These are phyloP conservation scores for Falcaria lacertinaria DNA, from an alignment of 2,888 invertebrate species.

Conservation along the genomic window DNA sequence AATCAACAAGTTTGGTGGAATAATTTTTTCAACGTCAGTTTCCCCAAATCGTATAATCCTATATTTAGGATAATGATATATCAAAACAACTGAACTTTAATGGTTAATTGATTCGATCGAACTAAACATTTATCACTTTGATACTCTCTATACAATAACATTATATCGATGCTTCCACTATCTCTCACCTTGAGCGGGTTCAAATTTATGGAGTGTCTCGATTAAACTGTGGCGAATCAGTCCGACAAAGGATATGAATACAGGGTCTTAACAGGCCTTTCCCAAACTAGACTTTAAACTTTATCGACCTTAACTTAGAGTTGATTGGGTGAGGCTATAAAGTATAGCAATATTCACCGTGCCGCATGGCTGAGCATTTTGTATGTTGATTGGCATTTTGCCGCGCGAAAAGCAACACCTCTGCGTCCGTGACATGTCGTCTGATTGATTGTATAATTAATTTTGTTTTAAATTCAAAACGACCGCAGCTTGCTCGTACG, in stretches of 20 bases:
- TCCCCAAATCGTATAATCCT: too few relatives aligned
- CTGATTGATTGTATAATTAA: slow-evolving; percentile 78
- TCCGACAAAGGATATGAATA: slow-evolving; percentile 26
- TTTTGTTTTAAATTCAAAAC: slow-evolving; percentile 70
- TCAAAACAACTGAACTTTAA: too few relatives aligned
- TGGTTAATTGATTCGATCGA: too few relatives aligned
- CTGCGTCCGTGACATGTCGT: slow-evolving; percentile 66
- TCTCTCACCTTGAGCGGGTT: slow-evolving; percentile 58
- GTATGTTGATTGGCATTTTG: slow-evolving; percentile 71
- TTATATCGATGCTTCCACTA: background rate
- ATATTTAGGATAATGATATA: too few relatives aligned
- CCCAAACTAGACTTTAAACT: slow-evolving; percentile 22
- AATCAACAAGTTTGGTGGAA: too few relatives aligned
- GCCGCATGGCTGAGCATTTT: slow-evolving; percentile 63
- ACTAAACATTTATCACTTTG: background rate
- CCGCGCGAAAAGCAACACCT: slow-evolving; percentile 76
- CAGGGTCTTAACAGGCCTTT: slow-evolving; percentile 20
- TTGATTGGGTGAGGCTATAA: slow-evolving; percentile 15
- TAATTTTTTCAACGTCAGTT: too few relatives aligned
- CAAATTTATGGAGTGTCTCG: slow-evolving; percentile 62
- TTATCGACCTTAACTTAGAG: slow-evolving; percentile 28
- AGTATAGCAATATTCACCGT: slow-evolving; percentile 20
- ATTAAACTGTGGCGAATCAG: slow-evolving; percentile 71
- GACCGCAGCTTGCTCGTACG: slow-evolving; percentile 56
- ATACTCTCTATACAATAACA: background rate